Conservation (phyloP, 2,888 invertebrate species). For the Scaptomyza tumidula region DNA sequence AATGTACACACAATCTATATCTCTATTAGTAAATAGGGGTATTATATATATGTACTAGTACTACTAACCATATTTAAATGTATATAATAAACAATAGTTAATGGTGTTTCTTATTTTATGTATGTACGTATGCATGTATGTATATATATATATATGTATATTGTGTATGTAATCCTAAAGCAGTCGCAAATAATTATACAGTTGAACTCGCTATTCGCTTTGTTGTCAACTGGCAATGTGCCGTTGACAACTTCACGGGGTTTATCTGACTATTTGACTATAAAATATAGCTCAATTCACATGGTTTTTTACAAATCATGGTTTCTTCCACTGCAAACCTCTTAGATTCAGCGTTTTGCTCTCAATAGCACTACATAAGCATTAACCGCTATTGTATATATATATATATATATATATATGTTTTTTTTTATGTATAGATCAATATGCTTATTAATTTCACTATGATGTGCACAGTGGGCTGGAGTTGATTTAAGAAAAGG, state of each 20-base stretch:
- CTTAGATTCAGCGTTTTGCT: conserved; percentile 33
- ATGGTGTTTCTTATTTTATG: conserved; percentile 55
- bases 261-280: conserved; percentile 62
- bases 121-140: conserved; percentile 26
- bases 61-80: not conserved
- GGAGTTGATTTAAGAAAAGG: not conserved
- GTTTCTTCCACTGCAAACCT: conserved; percentile 36
- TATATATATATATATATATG: conserved; percentile 11
- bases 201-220: conserved; percentile 48
- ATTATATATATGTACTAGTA: conserved; percentile 33
- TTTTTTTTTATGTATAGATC: conserved; percentile 30
- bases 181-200: conserved; percentile 78
- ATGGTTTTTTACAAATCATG: conserved; percentile 31
- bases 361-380: conserved; percentile 60
- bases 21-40: conserved; percentile 35
- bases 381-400: conserved; percentile 57
- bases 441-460: conserved; percentile 21
- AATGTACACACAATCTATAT: conserved; percentile 56
- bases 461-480: conserved; percentile 29
- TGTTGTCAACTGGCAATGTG: conserved; percentile 31
- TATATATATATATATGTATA: not conserved
- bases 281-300: conserved; percentile 73
- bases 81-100: conserved; percentile 67
- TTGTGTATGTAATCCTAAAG: conserved; percentile 63
- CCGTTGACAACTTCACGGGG: conserved; percentile 42